Conservation (phyloP, 2,113 vertebrate genomes). For the Motacilla tschutschensis region DNA sequence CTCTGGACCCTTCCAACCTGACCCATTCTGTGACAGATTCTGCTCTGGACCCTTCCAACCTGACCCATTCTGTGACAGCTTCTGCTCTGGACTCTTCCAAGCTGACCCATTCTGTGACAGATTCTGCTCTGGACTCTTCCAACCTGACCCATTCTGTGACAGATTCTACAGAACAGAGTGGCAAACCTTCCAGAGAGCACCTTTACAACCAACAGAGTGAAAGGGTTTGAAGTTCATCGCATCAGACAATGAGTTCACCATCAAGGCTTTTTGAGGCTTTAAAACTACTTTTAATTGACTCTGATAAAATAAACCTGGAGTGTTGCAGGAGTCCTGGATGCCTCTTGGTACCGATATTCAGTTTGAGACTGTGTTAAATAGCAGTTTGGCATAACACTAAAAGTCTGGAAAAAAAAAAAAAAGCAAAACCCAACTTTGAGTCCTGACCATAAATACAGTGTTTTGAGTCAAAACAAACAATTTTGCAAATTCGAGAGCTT, state of each 20-base stretch:
- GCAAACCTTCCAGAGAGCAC: no score
- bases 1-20: no score
- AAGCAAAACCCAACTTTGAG: fast-evolving
- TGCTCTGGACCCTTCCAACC: no score
- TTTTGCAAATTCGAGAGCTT: neutral
- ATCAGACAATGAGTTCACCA: fast-evolving
- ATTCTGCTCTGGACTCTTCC: no score
- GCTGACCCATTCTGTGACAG: no score
- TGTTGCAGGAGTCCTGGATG: neutral
- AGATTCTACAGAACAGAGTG: fast-evolving
- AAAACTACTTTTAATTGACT: neutral
- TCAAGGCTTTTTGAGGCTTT: neutral
- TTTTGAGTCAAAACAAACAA: neutral
- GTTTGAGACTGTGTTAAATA: no score
- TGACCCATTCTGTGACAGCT: no score
- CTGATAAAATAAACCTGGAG: neutral
- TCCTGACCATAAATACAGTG: neutral
- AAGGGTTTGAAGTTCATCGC: fast-evolving
- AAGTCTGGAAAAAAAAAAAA: neutral
- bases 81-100: no score
- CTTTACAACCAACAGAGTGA: fast-evolving
- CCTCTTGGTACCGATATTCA: fast-evolving
- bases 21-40: no score
- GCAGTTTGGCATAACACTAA: neutral
- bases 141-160: no score